A percentile compares a stretch with the other conserved stretches of the same genome.
Conservation (phyloP, 2,888 invertebrate genomes). For the Scotopteryx bipunctaria region DNA sequence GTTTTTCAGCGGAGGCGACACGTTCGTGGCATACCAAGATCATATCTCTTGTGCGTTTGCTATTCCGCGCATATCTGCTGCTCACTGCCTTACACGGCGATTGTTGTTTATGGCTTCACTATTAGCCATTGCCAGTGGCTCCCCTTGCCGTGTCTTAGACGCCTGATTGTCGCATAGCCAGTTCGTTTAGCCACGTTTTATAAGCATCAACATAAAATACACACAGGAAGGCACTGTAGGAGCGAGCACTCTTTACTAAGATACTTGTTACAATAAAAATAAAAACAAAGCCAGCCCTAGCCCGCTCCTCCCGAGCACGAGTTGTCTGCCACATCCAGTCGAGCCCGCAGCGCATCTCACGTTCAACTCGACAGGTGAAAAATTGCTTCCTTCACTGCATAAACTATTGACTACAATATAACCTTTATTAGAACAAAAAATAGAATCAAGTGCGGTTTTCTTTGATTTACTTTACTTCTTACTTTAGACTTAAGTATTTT, state of each 20-base stretch:
- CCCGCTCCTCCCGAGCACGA: not conserved
- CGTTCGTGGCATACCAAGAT: slow-evolving; percentile 24
- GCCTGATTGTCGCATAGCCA: not conserved
- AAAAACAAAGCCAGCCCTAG: slow-evolving; percentile 1
- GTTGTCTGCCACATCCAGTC: slow-evolving; percentile 6
- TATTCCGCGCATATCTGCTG: slow-evolving; percentile 24
- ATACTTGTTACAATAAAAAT: slow-evolving; percentile 1
- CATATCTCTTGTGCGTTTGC: slow-evolving; percentile 26
- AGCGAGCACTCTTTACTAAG: no score
- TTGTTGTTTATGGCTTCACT: slow-evolving; percentile 18
- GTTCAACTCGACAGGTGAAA: slow-evolving; percentile 25
- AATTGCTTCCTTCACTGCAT: slow-evolving; percentile 27
- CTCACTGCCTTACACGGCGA: slow-evolving; percentile 19
- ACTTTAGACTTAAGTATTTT: no score
- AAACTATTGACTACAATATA: slow-evolving; percentile 16
- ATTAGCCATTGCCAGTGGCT: slow-evolving; percentile 2
- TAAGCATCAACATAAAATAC: not conserved
- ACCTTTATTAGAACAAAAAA: slow-evolving; percentile 20
- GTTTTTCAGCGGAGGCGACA: slow-evolving; percentile 24
- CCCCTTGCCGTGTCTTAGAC: not conserved
- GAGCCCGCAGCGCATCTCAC: slow-evolving; percentile 26
- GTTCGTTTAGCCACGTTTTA: not conserved
- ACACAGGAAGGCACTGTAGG: no score
- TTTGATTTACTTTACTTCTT: slow-evolving; percentile 2
- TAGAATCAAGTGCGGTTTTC: slow-evolving; percentile 4